Conservation (phyloP, 2,113 vertebrate species). For the Mirounga angustirostris region DNA sequence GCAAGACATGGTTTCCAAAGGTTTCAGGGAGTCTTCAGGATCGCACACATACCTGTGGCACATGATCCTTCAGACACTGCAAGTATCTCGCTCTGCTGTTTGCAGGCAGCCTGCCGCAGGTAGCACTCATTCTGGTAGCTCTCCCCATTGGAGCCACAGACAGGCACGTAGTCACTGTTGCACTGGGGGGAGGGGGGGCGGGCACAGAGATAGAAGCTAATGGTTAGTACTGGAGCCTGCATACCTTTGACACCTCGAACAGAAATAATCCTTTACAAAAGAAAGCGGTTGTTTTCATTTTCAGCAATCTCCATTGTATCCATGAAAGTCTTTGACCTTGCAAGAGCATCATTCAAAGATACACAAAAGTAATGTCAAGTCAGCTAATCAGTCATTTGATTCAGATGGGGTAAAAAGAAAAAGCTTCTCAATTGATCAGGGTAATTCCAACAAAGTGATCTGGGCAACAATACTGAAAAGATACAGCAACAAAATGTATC, state of each 20-base stretch:
- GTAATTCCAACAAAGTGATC: not conserved
- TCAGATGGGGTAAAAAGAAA: not conserved
- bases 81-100: constrained; percentile 97
- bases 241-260: not conserved
- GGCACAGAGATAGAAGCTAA: not conserved
- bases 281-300: not conserved
- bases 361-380: constrained; percentile 6
- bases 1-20: not conserved
- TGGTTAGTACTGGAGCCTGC: not conserved
- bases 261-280: not conserved
- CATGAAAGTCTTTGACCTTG: not conserved
- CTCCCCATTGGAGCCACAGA: constrained; percentile 98
- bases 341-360: not conserved
- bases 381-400: not conserved
- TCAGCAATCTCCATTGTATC: not conserved
- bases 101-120: constrained; percentile 97
- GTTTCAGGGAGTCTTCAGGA: fast-evolving
- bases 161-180: constrained; percentile 97
- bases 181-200: constrained; percentile 88
- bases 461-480: not conserved
- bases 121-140: constrained; percentile 99
- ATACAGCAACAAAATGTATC: not conserved
- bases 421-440: not conserved
- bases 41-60: constrained; percentile 91
- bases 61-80: constrained; percentile 96